phyloP scores from a whole-genome alignment of 1,140 invertebrate species.

The Aleiodes sp. region DNA sequence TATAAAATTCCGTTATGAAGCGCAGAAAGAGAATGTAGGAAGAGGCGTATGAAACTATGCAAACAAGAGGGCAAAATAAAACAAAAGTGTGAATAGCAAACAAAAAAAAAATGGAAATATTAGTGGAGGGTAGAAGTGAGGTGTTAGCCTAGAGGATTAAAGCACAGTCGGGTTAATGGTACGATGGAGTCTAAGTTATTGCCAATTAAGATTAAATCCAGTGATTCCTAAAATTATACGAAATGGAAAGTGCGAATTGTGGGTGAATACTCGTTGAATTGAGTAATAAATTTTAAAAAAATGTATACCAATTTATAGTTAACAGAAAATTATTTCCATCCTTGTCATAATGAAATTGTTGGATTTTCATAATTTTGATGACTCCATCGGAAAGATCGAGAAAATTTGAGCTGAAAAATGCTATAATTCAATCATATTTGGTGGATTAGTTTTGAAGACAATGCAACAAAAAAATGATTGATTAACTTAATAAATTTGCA shows the following conservation, averaged over 20 bases:
- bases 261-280: background rate
- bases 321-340: no score
- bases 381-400: no score
- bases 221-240: conserved; percentile 43
- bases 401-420: no score
- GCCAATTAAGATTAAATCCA: conserved; percentile 53
- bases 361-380: no score
- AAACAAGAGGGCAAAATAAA: conserved; percentile 17
- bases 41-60: conserved; percentile 8
- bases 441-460: no score
- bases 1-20: conserved; percentile 5
- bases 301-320: no score
- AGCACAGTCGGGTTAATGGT: conserved; percentile 32
- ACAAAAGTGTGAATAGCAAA: background rate
- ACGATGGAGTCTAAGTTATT: conserved; percentile 42
- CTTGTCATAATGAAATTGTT: no score
- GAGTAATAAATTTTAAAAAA: no score
- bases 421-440: no score
- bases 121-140: background rate
- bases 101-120: background rate
- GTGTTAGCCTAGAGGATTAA: conserved; percentile 37
- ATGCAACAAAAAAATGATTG: no score
- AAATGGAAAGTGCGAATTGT: conserved; percentile 33
- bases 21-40: background rate
- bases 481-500: no score